These are phyloP conservation scores for Catocala sponsa DNA, from an alignment of 2,888 invertebrate genomes.

Conservation along the genomic window DNA sequence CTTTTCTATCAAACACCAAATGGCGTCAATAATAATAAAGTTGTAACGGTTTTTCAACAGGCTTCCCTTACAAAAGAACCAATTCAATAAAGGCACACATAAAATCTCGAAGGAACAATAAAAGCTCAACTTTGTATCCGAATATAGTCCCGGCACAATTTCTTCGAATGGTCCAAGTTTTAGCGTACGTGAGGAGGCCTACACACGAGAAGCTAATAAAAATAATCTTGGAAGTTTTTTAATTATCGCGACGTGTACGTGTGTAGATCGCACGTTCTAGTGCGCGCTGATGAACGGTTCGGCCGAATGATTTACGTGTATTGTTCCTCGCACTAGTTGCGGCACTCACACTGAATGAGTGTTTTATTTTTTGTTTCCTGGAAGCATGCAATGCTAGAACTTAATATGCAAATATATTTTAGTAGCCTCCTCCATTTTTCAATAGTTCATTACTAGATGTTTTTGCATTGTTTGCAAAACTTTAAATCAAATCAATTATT, in stretches of 20 bases:
- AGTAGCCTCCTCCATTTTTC: no score
- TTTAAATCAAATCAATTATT: no score
- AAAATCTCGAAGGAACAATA: slow-evolving; percentile 60
- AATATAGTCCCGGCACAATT: slow-evolving; percentile 52
- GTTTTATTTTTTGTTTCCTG: background rate
- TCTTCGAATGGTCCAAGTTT: slow-evolving; percentile 52
- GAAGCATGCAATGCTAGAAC: no score
- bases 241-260: slow-evolving; percentile 59
- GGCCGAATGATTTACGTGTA: background rate
- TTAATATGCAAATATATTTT: no score
- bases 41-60: slow-evolving; percentile 35
- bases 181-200: slow-evolving; percentile 36
- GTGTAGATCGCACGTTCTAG: slow-evolving; percentile 15
- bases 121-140: slow-evolving; percentile 60
- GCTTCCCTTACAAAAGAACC: slow-evolving; percentile 52
- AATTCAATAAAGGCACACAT: slow-evolving; percentile 64
- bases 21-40: slow-evolving; percentile 37
- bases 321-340: background rate
- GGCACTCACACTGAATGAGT: background rate
- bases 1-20: slow-evolving; percentile 23
- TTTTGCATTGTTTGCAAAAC: no score
- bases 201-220: slow-evolving; percentile 51
- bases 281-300: slow-evolving; percentile 43
- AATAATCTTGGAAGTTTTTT: slow-evolving; percentile 70
- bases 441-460: no score